Evolutionary conservation across 1,140 invertebrate genomes (phyloP).

Genomic region (Drosophila persimilis): DNA sequence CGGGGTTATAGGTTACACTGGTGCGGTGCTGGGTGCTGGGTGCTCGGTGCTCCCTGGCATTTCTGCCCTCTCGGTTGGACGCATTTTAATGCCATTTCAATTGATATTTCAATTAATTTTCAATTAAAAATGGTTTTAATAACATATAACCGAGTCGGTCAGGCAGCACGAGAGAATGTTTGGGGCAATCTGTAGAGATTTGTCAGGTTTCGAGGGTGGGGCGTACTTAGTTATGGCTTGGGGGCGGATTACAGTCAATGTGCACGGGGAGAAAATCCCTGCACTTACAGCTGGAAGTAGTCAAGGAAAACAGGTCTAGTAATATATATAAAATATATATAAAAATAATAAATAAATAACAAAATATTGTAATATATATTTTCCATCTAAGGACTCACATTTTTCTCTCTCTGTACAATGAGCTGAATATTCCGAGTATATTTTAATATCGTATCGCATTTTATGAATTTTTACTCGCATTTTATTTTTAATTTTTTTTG

Average conservation of each 20-base stretch:
- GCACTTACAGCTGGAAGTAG: neutral
- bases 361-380: neutral
- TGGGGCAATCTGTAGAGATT: slow-evolving; percentile 4
- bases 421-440: too few species aligned
- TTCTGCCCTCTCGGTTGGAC: slow-evolving; percentile 17
- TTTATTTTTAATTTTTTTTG: neutral
- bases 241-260: slow-evolving; percentile 1
- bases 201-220: neutral
- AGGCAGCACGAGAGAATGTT: too few species aligned
- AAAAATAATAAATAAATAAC: slow-evolving; percentile 1
- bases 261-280: neutral
- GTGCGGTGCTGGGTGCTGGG: too few species aligned
- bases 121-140: slow-evolving; percentile 72
- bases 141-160: slow-evolving; percentile 22
- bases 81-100: slow-evolving; percentile 66
- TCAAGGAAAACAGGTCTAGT: neutral
- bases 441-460: slow-evolving; percentile 1
- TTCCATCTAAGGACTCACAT: neutral
- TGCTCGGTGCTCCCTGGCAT: too few species aligned
- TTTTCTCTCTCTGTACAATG: neutral
- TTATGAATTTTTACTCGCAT: slow-evolving; percentile 7
- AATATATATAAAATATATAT: neutral
- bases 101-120: slow-evolving; percentile 77
- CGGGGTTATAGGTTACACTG: neutral
- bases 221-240: neutral